A percentile compares a stretch with the other conserved stretches of the same genome.
phyloP scores from a whole-genome alignment of 2,888 invertebrate genomes.

The Beris morrisii region DNA sequence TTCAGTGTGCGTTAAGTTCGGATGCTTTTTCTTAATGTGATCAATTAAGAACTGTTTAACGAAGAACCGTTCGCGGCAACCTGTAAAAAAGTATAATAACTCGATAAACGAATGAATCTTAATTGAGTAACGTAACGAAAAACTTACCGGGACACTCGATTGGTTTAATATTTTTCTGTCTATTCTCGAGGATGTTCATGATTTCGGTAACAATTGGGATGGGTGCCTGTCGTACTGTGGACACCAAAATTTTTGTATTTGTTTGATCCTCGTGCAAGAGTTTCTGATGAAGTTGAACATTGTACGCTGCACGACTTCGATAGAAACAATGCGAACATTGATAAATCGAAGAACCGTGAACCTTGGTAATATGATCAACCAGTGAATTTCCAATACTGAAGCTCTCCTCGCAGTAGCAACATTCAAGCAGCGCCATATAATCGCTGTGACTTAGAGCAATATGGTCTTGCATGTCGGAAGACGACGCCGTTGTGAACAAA shows the following conservation, averaged over 20 bases:
- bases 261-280: not conserved
- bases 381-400: slow-evolving; percentile 4
- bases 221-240: not conserved
- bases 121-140: not conserved
- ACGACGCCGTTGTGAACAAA: slow-evolving; percentile 10
- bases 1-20: not conserved
- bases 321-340: slow-evolving; percentile 28
- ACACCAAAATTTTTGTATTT: not conserved
- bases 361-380: slow-evolving; percentile 12
- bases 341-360: slow-evolving; percentile 8
- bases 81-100: slow-evolving; percentile 12
- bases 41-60: slow-evolving; percentile 9
- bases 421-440: slow-evolving; percentile 1
- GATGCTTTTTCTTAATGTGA: slow-evolving; percentile 21
- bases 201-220: not conserved
- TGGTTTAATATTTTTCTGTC: slow-evolving; percentile 20
- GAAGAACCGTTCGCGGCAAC: slow-evolving; percentile 14
- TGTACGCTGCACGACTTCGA: slow-evolving; percentile 22
- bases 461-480: slow-evolving; percentile 11
- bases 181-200: slow-evolving; percentile 12
- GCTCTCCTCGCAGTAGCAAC: slow-evolving; percentile 16
- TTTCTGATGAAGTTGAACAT: slow-evolving; percentile 26
- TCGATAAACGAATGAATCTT: not conserved
- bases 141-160: slow-evolving; percentile 25
- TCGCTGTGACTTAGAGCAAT: not conserved